Base-by-base conservation (phyloP, 64 coral and sea anemone genomes). In the Montipora foliosa region DNA sequence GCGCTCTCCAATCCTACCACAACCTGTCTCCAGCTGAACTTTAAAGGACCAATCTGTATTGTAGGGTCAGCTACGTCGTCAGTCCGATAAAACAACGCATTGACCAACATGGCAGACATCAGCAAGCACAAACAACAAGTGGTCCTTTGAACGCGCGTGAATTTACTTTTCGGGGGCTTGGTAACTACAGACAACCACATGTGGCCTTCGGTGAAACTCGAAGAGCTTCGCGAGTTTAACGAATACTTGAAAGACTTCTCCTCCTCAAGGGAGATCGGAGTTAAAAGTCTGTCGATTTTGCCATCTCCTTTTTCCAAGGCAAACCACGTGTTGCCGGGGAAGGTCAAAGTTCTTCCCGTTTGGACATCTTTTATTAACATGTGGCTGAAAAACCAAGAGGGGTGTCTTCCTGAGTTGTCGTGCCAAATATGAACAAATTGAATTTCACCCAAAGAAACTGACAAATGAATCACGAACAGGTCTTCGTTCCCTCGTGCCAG, bases 1-100 rank as follows among this genome's bases (percentile, higher is more conserved):
- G 83, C 85, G 8, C 92, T 89, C 62, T 93, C 25, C 19, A 93
- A 70, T 37, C 92, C 92, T 2, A 93, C 85, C 22, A 93, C 77
- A 25, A 93, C 77, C 50, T 93, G 92, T 24, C 92, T 93, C 92
- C 92, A 93, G 3, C 82, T 80, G 64, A 93, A 88, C 29, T 89
- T 87, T 5, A 93, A 79, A 8, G 92, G 92, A 17, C 92, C 92
- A 21, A 93, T 87, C 77, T 93, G 92, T 19, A 93, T 81, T 8
- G 85, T 85, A 4, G n/a, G 59, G 14, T 93, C 92, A 14, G 57
- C 59, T 70, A 47, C 67, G 16, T 50, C 57, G 58, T 93, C 85
- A 17, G 85, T 79, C 44, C 67, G 51, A 45, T 93, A 93, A 78
- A 93, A 93, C 48, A 93, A 58, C 1, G 92, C 92, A 8, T 93